Conservation (phyloP, 2,113 vertebrate species). For the Ranitomeya imitator region DNA sequence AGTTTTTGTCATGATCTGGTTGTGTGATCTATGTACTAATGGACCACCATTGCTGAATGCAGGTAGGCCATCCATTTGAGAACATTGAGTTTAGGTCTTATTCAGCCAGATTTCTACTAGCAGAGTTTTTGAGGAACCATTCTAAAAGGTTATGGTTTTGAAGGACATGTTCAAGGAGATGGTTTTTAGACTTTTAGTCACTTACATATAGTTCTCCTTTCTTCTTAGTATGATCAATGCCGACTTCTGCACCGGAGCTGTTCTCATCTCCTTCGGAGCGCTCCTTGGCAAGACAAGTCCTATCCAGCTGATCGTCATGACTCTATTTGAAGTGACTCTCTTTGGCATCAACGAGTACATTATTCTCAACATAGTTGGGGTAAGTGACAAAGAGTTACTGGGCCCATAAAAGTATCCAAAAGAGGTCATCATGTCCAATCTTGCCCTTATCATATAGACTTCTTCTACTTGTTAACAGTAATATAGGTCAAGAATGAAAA, state of each 20-base stretch:
- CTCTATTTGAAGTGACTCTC: constrained; percentile 81
- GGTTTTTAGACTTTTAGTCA: no score
- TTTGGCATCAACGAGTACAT: constrained; percentile 83
- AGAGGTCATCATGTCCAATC: not conserved
- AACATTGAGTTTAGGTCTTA: no score
- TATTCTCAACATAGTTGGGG: constrained; percentile 75
- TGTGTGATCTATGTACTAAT: no score
- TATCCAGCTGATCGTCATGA: constrained; percentile 82
- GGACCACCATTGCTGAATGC: no score
- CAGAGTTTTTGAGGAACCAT: no score
- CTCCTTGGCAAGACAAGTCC: constrained; percentile 86
- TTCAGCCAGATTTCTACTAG: no score
- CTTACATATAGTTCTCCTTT: not conserved
- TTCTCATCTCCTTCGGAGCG: constrained; percentile 87
- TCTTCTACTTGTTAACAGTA: no score
- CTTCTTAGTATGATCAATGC: constrained; percentile 86
- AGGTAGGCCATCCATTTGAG: no score
- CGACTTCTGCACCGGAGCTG: constrained; percentile 82
- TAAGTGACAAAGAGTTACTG: constrained; percentile 66
- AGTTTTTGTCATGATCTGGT: no score
- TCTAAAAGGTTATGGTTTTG: no score
- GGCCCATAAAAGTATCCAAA: not conserved
- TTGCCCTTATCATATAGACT: not conserved
- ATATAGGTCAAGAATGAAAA: no score
- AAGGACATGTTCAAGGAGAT: no score